phyloP scores from a whole-genome alignment of 1,140 invertebrate genomes.

The Cherax destructor region DNA sequence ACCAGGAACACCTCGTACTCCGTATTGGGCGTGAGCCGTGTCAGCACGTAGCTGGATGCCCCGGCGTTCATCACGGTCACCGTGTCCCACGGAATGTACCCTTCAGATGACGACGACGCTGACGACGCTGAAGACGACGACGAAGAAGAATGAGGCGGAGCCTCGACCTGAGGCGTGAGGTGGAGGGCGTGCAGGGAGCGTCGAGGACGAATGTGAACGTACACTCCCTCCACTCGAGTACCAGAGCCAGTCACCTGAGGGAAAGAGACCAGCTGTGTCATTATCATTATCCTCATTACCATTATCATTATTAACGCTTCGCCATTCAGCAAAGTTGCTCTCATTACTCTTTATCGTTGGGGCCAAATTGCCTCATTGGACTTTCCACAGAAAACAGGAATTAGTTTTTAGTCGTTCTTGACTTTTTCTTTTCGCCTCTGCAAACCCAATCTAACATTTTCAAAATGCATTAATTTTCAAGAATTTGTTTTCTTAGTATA shows the following conservation, averaged over 20 bases:
- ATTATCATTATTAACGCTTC: background rate
- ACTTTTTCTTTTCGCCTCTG: too few species aligned
- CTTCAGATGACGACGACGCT: background rate
- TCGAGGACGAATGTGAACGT: conserved; percentile 50
- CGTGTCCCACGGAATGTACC: conserved; percentile 71
- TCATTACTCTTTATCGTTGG: background rate
- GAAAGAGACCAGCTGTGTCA: conserved; percentile 2
- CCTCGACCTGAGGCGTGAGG: conserved; percentile 46
- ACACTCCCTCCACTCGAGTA: conserved; percentile 40
- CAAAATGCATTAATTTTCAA: too few species aligned
- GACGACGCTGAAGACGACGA: conserved; percentile 24
- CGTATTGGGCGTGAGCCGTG: conserved; percentile 76
- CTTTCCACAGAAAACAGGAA: background rate
- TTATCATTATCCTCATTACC: background rate
- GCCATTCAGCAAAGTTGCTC: background rate
- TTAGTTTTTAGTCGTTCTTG: too few species aligned
- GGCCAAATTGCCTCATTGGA: background rate
- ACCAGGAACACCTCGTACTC: conserved; percentile 78
- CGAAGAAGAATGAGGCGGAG: conserved; percentile 8
- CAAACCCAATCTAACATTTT: too few species aligned
- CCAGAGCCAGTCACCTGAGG: conserved; percentile 48
- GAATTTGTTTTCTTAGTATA: too few species aligned
- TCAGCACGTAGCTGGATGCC: conserved; percentile 76
- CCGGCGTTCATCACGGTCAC: conserved; percentile 76
- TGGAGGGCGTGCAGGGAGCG: conserved; percentile 58